Base-by-base conservation (phyloP, 2,888 invertebrate species). In the Argyra leucocephala region DNA sequence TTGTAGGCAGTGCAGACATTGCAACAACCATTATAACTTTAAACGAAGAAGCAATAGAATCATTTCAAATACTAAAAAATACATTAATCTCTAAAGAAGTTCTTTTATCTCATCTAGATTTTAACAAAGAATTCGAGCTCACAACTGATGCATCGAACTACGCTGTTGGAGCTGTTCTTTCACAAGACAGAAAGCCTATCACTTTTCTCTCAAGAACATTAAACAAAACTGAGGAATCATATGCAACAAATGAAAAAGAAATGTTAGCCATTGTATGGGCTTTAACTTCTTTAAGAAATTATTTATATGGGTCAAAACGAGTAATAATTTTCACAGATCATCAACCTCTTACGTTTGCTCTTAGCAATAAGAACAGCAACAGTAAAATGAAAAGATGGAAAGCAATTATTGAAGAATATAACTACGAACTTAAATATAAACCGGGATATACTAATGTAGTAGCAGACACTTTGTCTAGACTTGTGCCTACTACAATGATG, bases 241-340 rank as follows among this genome's bases (percentile, higher is more conserved):
- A 69, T 18, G 66, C 66, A 3, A 48, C 66, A 1, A 67, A 67
- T 23, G 66, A 67, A 61, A 67, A 67, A 58, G 65, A 69, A 24
- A 65, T 67, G 64, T 37, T 68, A 3, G 66, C 65, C 10, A 69
- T 66, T 21, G 65, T 66, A 21, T 67, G 67, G 66, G 61, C 67
- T 6, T 62, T 67, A 10, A 64, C 63, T 31, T 48, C 64, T 10
- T 21, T 68, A 7, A 36, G 65, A 59, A 68, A 64, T 48, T 69
- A 57, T 58, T 63, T 68, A 7, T 68, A 68, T 60, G 67, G 67
- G 9, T 63, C 67, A 10, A 66, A 64, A 18, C 23, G 68, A 24
- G 65, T 68, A 18, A 64, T 63, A 36, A 69, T 67, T 22, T 64
- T 60, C 12, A 67, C 69, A 0, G 67, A 67, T 12, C 69, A 71